Conservation (phyloP, 2,113 vertebrate genomes). For the Limnothrissa miodon region DNA sequence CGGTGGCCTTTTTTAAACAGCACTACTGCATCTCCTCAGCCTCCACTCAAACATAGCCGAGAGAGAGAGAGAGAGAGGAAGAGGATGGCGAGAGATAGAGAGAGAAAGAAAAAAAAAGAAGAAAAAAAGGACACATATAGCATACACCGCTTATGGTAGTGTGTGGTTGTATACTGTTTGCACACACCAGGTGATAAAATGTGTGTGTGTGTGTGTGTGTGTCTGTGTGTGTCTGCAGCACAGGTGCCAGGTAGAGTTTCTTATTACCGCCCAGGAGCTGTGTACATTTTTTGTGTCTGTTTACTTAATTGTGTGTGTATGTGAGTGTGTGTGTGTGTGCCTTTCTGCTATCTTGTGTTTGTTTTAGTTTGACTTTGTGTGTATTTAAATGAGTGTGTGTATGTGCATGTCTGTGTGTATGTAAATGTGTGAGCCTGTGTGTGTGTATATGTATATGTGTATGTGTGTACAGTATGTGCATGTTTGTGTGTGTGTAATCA, state of each 20-base stretch:
- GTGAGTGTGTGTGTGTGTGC: not conserved
- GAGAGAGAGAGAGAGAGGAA: too few species aligned
- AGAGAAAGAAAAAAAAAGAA: too few species aligned
- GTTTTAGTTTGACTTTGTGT: not conserved
- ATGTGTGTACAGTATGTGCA: not conserved
- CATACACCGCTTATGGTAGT: not conserved
- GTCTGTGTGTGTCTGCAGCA: not conserved
- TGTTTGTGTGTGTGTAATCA: not conserved
- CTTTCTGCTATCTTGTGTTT: not conserved
- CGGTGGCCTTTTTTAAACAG: not conserved
- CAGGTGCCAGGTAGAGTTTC: too few species aligned
- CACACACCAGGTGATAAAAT: not conserved
- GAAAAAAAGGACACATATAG: too few species aligned
- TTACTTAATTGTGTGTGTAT: not conserved
- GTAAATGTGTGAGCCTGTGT: not conserved
- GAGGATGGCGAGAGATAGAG: too few species aligned
- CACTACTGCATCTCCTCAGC: not conserved
- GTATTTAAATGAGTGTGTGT: not conserved
- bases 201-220: not conserved
- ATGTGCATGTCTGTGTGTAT: not conserved
- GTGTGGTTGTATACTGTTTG: not conserved
- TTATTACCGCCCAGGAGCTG: not conserved
- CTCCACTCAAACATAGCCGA: not conserved
- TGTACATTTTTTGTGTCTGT: not conserved
- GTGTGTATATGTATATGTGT: constrained; percentile 7